phyloP scores from a whole-genome alignment of 2,888 invertebrate genomes.

The Panzeria rudis region DNA sequence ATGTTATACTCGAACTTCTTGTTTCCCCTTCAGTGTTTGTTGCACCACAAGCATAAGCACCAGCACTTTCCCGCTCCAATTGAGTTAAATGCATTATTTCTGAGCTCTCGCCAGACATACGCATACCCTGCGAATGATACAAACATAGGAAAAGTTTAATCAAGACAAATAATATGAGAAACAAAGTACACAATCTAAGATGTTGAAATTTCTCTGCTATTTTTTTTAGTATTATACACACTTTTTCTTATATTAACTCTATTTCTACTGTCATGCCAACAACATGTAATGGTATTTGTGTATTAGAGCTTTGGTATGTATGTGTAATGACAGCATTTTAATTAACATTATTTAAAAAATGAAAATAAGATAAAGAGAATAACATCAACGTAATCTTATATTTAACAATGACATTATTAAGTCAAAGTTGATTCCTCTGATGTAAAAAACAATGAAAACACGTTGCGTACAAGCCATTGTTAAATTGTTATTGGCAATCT shows the following conservation, averaged over 20 bases:
- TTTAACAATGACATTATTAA: slow-evolving; percentile 64
- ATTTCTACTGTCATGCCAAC: not conserved
- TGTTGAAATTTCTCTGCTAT: too few relatives aligned
- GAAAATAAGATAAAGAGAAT: not conserved
- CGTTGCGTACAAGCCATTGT: not conserved
- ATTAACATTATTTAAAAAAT: slow-evolving; percentile 60
- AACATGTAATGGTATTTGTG: not conserved
- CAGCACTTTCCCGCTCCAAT: slow-evolving; percentile 88
- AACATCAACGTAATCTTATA: slow-evolving; percentile 50
- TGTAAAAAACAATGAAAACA: not conserved
- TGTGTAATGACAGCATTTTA: slow-evolving; percentile 49
- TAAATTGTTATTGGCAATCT: not conserved
- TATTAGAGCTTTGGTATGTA: not conserved
- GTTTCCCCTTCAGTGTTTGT: slow-evolving; percentile 92
- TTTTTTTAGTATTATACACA: too few relatives aligned
- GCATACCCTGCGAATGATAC: slow-evolving; percentile 82
- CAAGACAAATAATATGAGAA: slow-evolving; percentile 9
- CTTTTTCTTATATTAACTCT: not conserved
- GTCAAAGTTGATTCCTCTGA: slow-evolving; percentile 53
- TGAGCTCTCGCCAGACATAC: slow-evolving; percentile 84
- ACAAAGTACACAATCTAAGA: not conserved
- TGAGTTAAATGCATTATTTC: slow-evolving; percentile 88
- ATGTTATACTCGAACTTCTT: slow-evolving; percentile 89
- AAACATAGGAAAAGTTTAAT: slow-evolving; percentile 3
- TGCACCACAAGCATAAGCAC: slow-evolving; percentile 92